These are phyloP conservation scores for Spheniscus mendiculus DNA, from an alignment of 2,113 vertebrate species.

Conservation along the genomic window DNA sequence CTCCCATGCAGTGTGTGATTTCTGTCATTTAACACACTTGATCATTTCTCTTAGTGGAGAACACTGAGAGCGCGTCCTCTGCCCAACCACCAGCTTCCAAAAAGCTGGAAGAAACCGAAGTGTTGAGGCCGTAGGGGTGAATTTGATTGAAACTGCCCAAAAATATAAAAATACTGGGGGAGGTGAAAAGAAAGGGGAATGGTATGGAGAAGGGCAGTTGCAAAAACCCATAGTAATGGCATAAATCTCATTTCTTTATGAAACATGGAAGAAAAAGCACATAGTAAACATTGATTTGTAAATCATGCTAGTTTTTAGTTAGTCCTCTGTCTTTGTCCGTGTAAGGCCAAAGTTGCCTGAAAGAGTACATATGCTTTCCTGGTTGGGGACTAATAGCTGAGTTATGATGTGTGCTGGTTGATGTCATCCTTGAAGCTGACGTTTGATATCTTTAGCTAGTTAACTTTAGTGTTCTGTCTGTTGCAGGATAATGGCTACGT, in stretches of 20 bases:
- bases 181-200: background rate
- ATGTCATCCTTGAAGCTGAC: background rate
- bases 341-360: background rate
- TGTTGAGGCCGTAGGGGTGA: background rate
- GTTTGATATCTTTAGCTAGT: background rate
- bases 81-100: background rate
- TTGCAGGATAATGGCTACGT: conserved; percentile 85
- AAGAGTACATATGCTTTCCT: background rate
- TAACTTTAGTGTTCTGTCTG: background rate
- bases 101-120: background rate
- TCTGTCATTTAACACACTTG: background rate
- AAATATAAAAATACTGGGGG: background rate
- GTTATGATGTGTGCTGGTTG: background rate
- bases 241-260: background rate
- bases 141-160: background rate
- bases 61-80: background rate
- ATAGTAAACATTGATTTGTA: background rate
- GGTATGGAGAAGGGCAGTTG: background rate
- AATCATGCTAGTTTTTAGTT: background rate
- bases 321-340: background rate
- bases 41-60: background rate
- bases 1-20: background rate
- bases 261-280: background rate
- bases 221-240: background rate
- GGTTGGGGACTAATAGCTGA: background rate